Conservation (phyloP, 2,888 invertebrate species). For the Enchytraeus crypticus region DNA sequence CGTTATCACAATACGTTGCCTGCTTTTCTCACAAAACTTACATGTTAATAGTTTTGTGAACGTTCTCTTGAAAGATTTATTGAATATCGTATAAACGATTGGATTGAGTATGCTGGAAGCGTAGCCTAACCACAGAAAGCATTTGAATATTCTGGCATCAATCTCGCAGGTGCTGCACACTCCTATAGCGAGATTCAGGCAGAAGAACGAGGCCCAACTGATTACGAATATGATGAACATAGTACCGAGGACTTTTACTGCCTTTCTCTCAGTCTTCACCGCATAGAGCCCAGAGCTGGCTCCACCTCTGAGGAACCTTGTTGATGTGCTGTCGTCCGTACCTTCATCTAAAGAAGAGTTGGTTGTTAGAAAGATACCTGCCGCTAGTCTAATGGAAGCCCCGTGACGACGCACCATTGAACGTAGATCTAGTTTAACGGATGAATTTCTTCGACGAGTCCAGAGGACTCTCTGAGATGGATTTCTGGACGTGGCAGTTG, state of each 20-base stretch:
- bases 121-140: slow-evolving; percentile 47
- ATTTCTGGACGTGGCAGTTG: too few species aligned
- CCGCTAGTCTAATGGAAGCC: slow-evolving; percentile 38
- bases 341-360: slow-evolving; percentile 18
- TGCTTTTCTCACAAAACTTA: too few species aligned
- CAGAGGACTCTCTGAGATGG: too few species aligned
- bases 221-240: slow-evolving; percentile 46
- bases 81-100: slow-evolving; percentile 48
- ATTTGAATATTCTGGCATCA: slow-evolving; percentile 48
- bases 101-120: slow-evolving; percentile 46
- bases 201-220: slow-evolving; percentile 48
- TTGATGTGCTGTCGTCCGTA: slow-evolving; percentile 19
- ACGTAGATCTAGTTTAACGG: too few species aligned
- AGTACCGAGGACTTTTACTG: slow-evolving; percentile 62
- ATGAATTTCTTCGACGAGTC: too few species aligned
- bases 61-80: slow-evolving; percentile 43
- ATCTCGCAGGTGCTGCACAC: slow-evolving; percentile 64
- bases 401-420: slow-evolving; percentile 40
- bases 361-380: slow-evolving; percentile 35
- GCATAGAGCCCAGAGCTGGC: slow-evolving; percentile 40
- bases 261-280: slow-evolving; percentile 81
- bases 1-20: too few species aligned
- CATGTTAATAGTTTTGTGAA: slow-evolving; percentile 38
- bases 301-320: slow-evolving; percentile 21
- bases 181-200: slow-evolving; percentile 62